Evolutionary conservation across 1,140 invertebrate genomes (phyloP), one percentile per base, ranked within the genome.

Genomic region (Dolichoris vasculosae): DNA sequence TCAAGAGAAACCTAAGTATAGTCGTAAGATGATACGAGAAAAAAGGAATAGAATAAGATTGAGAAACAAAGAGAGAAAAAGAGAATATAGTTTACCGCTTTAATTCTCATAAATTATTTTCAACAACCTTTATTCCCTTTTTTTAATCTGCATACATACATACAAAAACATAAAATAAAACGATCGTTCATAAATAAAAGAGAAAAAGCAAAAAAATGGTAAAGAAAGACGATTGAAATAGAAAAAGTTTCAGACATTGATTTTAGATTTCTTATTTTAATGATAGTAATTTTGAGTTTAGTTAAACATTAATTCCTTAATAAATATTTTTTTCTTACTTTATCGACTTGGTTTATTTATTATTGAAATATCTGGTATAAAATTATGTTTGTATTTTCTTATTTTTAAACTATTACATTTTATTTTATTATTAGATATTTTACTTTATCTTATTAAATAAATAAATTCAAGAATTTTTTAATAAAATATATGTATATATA

Each of bases 101-200:
- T n/a, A 76, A 86, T 81, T 86, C 85, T 86, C 85, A 51, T 83
- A 86, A 86, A 86, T 90, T 89, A 87, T 89, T 88, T 87, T 78
- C 83, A 73, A 73, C 86, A 64, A 84, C 79, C 86, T 82, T 71
- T 84, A 76, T 73, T 83, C 78, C 79, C 79, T 63, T 86, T 87
- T 86, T 75, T 80, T 79, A 40, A 82, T 80, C 51, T 69, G 15
- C 84, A n/a, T 55, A 20, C 64, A 48, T 51, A 55, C 71, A 55
- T 46, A 64, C 79, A 75, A 48, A 80, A 77, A 43, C 59, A 40
- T 82, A 43, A 85, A 82, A 85, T 75, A 78, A 67, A 85, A 85
- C 79, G 55, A 78, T 69, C 63, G 51, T 4, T 23, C 6, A 46
- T 51, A 43, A 67, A 63, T 23, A 83, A 51, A 67, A 63, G 73